Base-by-base conservation (phyloP, 2,888 invertebrate species). In the Anaspis maculata region DNA sequence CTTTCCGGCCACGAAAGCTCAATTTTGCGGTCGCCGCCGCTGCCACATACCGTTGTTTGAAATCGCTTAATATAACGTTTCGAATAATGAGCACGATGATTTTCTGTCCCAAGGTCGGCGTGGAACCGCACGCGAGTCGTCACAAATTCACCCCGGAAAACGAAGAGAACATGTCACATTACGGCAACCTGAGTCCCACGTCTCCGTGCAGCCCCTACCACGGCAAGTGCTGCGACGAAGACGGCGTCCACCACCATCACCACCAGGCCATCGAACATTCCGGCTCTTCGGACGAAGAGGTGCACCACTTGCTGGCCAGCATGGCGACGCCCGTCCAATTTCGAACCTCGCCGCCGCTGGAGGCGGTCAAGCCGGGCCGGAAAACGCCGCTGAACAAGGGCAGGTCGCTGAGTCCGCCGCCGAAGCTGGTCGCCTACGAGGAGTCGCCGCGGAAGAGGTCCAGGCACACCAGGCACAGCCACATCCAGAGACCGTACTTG, bases 341-440 rank as follows among this genome's bases (percentile, higher is more conserved):
- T 71, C 79, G 90, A 60, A 86, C 90, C 55, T 88, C 89, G 52
- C 91, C 92, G 50, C 91, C 91, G 44, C 71, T 85, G 62, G 88
- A 88, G 69, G 88, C 86, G 61, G 79, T 88, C 64, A 87, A 86
- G 70, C 87, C 88, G 54, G 70, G 57, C 10, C 52, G 62, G 37
- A 54, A 59, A 34, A 55, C 57, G 25, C 52, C 54, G 37, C 61
- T 58, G 61, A 56, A 60, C 60, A 64, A 60, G 57, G 62, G 59
- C 11, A 62, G 54, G 46, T 71, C 61, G 61, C 60, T 66, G 68
- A 65, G 69, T 68, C 66, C 66, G 30, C 63, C 66, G 19, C 60
- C 63, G 24, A 67, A 64, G 49, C 58, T 74, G 49, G 64, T 74
- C 51, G 73, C 72, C 57, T 73, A 72, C 62, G 73, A 72, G 58